These are phyloP conservation scores for Stichopus horrens DNA, from an alignment of 53 echinoderm and acorn worm genomes.

Conservation along the genomic window DNA sequence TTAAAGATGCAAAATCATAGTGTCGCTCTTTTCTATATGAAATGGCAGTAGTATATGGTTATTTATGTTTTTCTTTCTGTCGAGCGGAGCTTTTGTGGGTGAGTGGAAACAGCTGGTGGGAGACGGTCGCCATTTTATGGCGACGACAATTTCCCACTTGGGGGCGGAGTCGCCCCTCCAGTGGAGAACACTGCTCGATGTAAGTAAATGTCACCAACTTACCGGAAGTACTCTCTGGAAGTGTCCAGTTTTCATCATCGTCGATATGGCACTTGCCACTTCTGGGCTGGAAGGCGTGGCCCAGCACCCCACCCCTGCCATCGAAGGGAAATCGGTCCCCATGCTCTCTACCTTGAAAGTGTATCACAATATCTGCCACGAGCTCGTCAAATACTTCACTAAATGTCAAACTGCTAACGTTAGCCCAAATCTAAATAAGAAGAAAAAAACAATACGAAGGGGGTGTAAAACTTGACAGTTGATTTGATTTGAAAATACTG, in stretches of 20 bases:
- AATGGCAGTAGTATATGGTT: too few species aligned
- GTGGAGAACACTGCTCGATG: too few species aligned
- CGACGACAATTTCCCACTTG: too few species aligned
- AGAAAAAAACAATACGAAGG: neutral
- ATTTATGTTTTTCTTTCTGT: too few species aligned
- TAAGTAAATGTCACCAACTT: neutral
- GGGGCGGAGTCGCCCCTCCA: too few species aligned
- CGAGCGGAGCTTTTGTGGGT: too few species aligned
- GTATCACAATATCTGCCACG: neutral
- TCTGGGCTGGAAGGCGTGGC: conserved; percentile 28
- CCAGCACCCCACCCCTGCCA: conserved; percentile 2
- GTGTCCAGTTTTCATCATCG: conserved; percentile 36
- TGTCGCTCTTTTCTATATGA: too few species aligned
- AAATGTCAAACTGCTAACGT: conserved; percentile 15
- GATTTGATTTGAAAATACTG: too few species aligned
- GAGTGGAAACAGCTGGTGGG: too few species aligned
- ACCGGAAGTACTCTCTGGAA: neutral
- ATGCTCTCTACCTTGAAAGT: neutral
- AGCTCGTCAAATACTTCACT: neutral
- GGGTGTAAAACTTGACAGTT: too few species aligned
- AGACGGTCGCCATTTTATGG: too few species aligned
- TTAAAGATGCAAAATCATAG: too few species aligned
- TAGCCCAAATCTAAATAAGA: conserved; percentile 30
- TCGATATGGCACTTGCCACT: conserved; percentile 25
- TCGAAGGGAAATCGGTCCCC: conserved; percentile 30